Evolutionary conservation across 2,113 vertebrate species (phyloP).

Genomic region (Trichomycterus rosablanca): DNA sequence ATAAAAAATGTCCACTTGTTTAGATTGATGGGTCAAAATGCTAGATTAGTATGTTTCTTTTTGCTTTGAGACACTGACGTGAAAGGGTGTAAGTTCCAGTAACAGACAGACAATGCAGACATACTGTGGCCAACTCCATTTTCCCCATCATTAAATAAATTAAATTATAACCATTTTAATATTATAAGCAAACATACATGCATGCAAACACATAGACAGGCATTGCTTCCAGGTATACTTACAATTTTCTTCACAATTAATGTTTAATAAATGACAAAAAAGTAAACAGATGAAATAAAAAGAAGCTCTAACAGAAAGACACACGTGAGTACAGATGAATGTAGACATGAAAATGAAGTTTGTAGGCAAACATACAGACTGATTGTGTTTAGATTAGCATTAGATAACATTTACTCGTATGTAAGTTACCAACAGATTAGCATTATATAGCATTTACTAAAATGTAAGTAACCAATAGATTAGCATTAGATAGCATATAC

Average conservation of each 20-base stretch:
- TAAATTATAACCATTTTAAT: conserved; percentile 41
- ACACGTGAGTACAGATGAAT: conserved; percentile 40
- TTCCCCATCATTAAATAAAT: conserved; percentile 54
- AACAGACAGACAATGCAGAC: conserved; percentile 72
- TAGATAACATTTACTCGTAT: background rate
- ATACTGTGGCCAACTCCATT: conserved; percentile 63
- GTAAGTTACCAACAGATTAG: background rate
- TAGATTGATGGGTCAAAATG: conserved; percentile 59
- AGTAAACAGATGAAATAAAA: too few relatives aligned
- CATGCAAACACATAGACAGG: conserved; percentile 63
- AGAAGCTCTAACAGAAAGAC: conserved; percentile 44
- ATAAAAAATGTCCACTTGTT: conserved; percentile 60
- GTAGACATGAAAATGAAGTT: conserved; percentile 7
- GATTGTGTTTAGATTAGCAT: background rate
- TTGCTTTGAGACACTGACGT: conserved; percentile 44
- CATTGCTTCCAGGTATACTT: conserved; percentile 68
- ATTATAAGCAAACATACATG: conserved; percentile 50
- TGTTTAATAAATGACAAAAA: conserved; percentile 45
- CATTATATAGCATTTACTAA: too few relatives aligned
- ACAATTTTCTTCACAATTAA: conserved; percentile 63
- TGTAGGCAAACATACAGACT: conserved; percentile 16
- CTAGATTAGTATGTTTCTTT: conserved; percentile 46
- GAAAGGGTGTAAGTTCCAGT: conserved; percentile 59
- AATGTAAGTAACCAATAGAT: too few relatives aligned
- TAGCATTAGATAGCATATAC: too few relatives aligned